Base-by-base conservation (phyloP, 2,888 invertebrate genomes). In the Electrophaes corylata region DNA sequence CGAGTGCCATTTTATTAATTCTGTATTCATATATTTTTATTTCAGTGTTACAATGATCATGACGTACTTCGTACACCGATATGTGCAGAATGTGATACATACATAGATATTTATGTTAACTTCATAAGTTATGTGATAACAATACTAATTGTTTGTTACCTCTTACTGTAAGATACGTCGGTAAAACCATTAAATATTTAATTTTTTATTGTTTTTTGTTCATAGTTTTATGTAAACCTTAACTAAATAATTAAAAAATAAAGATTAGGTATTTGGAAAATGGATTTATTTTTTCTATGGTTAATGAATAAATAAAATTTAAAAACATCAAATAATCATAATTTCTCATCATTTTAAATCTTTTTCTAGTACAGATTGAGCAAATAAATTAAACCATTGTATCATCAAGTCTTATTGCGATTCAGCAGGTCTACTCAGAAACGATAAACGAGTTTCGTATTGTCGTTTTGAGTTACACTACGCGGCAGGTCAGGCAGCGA, bases 11-110 rank as follows among this genome's bases (percentile, higher is more conserved):
- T 64, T 57, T 59, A 62, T 50, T 67, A 62, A 65, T 62, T 40
- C 20, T 19, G 19, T 67, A 65, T 73, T 72, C 67, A 72, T 60
- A 52, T 67, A 64, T 83, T 86, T 72, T 77, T 69, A 72, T 91
- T 91, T 86, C 91, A 91, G 91, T 77, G 75, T 85, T 69, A 82
- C 87, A 79, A 71, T 90, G 83, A 74, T 86, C 69, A 77, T 91
- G 75, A 84, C 85, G 79, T 90, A 82, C 90, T 83, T 91, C 86
- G 78, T 84, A 71, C 88, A 86, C 58, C 86, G 78, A 70, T 90
- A 84, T 83, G 67, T 84, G 79, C 80, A 76, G 76, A 81, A 67
- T 79, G 77, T 83, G 70, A 78, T 84, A 72, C 70, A 72, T 64
- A 64, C 60, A 46, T 75, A 73, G 61, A 53, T 31, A 35, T 35